These are phyloP conservation scores for Copidosoma floridanum DNA, from an alignment of 1,140 invertebrate genomes.

Conservation along the genomic window DNA sequence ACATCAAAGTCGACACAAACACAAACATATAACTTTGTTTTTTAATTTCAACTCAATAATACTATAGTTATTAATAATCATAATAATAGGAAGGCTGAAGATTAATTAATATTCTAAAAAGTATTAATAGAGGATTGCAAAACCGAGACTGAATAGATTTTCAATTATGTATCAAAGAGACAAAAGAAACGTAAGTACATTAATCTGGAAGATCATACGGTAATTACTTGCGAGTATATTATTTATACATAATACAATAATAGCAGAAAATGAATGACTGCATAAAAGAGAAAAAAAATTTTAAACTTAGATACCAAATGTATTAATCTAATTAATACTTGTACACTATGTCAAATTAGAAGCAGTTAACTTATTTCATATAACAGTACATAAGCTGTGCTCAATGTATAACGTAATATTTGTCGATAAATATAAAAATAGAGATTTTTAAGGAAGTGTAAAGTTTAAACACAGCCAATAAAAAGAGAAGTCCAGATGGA, in stretches of 20 bases:
- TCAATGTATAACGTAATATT: slow-evolving; percentile 20
- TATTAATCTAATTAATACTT: slow-evolving; percentile 19
- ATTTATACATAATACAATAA: no score
- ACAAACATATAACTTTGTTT: slow-evolving; percentile 50
- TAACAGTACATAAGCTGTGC: slow-evolving; percentile 1
- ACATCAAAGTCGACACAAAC: slow-evolving; percentile 55
- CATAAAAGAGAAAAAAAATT: background rate
- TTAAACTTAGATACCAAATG: slow-evolving; percentile 13
- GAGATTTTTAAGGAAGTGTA: slow-evolving; percentile 1
- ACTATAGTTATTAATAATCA: no score
- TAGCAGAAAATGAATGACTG: slow-evolving; percentile 4
- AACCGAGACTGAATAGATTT: no score
- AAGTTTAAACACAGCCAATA: slow-evolving; percentile 6
- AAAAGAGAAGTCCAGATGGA: background rate
- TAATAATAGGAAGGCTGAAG: slow-evolving; percentile 5
- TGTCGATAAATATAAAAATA: slow-evolving; percentile 8
- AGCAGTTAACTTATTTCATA: slow-evolving; percentile 7
- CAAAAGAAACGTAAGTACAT: background rate
- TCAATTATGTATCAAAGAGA: slow-evolving; percentile 8
- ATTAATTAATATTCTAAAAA: slow-evolving; percentile 20
- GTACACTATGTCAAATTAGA: background rate
- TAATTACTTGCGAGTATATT: background rate
- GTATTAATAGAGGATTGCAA: slow-evolving; percentile 4
- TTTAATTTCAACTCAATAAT: background rate
- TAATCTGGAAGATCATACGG: background rate